Base-by-base conservation (phyloP, 2,888 invertebrate genomes). In the Carabus problematicus region DNA sequence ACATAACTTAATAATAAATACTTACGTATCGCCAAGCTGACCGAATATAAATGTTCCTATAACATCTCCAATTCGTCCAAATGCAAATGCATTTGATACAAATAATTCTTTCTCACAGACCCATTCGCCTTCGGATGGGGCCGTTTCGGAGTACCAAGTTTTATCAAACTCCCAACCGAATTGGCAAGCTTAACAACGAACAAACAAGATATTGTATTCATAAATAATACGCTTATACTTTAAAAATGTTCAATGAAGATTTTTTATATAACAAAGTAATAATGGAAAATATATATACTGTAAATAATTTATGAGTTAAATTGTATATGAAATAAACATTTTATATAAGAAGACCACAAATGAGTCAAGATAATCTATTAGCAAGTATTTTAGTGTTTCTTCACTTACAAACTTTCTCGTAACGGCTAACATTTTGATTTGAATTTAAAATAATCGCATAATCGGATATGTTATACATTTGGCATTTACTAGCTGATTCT, bases 21-120 rank as follows among this genome's bases (percentile, higher is more conserved):
- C 83, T 82, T 81, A 87, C 86, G 79, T 82, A 77, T 87, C 87
- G 66, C 86, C 86, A 73, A 86, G 77, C 77, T 85, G 84, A 71
- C 86, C 86, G 75, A 87, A 84, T 72, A 85, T 76, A 74, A 86
- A 82, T 42, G 85, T 84, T 58, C 87, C 87, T 61, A 85, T 73
- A 68, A 86, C 84, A 77, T 86, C 86, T 41, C 86, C 85, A 64
- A 85, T 78, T 73, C 84, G 83, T 70, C 81, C 80, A 73, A 83
- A 79, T 45, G 84, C 84, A 74, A 87, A 84, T 43, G 84, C 81
- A 78, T 86, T 86, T 68, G 86, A 84, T 64, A 84, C 83, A 73
- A 83, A 82, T 72, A 86, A 78, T 72, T 83, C 82, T 74, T 84
- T 82, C 42, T 83, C 82, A 75, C 87, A 87, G 12, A 87, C 85